Evolutionary conservation across 2,888 invertebrate genomes (phyloP).

Genomic region (Drosophila neutralis): DNA sequence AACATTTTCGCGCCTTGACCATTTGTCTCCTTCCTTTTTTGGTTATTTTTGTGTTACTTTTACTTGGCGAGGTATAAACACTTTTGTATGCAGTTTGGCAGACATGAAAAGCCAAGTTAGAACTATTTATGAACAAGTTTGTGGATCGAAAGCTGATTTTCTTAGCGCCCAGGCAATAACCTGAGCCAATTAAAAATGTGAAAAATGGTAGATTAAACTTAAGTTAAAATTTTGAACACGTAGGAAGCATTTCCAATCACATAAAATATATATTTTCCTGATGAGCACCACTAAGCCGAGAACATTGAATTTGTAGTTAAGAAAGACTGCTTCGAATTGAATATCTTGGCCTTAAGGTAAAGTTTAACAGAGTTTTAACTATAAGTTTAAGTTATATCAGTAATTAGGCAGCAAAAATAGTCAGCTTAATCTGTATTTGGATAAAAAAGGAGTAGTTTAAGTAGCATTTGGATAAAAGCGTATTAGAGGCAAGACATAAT

Average conservation of each 20-base stretch:
- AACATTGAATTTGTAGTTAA: not conserved
- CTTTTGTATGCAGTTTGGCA: not conserved
- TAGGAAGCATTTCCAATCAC: not conserved
- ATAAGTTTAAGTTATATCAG: not conserved
- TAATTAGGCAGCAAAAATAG: not conserved
- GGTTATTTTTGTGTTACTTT: constrained; percentile 6
- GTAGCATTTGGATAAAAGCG: not conserved
- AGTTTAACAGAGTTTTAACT: not conserved
- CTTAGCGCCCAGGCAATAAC: not conserved
- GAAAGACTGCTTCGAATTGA: fast-evolving
- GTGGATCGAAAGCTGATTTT: not conserved
- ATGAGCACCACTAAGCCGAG: not conserved
- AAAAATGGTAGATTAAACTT: fast-evolving
- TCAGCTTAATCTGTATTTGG: fast-evolving
- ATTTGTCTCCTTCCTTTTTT: constrained; percentile 62
- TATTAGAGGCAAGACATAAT: no score
- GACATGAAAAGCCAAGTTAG: not conserved
- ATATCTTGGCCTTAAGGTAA: not conserved
- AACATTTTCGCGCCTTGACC: constrained; percentile 76
- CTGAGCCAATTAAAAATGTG: not conserved
- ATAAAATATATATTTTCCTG: not conserved
- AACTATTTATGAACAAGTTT: not conserved
- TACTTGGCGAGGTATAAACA: constrained; percentile 1
- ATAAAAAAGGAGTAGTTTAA: not conserved
- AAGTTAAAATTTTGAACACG: not conserved